phyloP scores from a whole-genome alignment of 1,140 invertebrate species.

The Anoplolepis gracilipes region DNA sequence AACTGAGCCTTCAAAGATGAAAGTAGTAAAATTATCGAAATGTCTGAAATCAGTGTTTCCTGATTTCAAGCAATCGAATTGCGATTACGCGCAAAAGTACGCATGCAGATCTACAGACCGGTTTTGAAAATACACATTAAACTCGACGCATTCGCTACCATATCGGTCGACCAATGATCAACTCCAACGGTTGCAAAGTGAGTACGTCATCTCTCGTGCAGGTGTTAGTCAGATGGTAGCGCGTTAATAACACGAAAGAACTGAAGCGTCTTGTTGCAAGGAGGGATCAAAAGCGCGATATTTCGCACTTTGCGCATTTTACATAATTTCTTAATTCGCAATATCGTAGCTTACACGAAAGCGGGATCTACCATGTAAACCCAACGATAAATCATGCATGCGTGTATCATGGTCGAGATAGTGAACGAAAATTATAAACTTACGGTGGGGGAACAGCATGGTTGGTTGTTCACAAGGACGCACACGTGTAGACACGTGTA shows the following conservation, averaged over 20 bases:
- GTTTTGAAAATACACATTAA: slow-evolving; percentile 43
- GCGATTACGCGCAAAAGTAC: slow-evolving; percentile 12
- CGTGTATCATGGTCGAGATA: slow-evolving; percentile 46
- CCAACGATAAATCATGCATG: slow-evolving; percentile 28
- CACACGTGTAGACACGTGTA: slow-evolving; percentile 96
- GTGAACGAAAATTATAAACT: slow-evolving; percentile 84
- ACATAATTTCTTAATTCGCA: slow-evolving; percentile 23
- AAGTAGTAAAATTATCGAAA: not conserved
- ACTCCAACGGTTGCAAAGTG: slow-evolving; percentile 24
- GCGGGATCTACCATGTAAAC: not conserved
- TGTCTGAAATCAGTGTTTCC: not conserved
- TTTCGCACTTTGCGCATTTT: not conserved
- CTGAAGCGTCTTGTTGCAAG: not conserved
- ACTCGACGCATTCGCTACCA: slow-evolving; percentile 37
- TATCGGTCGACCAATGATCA: slow-evolving; percentile 52
- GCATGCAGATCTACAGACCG: slow-evolving; percentile 38
- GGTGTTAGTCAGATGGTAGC: slow-evolving; percentile 45
- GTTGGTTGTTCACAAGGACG: slow-evolving; percentile 92
- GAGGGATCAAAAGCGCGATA: not conserved
- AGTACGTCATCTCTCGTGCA: slow-evolving; percentile 46
- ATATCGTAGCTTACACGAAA: not conserved
- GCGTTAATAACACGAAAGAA: slow-evolving; percentile 41
- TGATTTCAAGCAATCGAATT: not conserved
- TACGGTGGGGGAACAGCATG: slow-evolving; percentile 93
- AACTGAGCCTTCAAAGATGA: too few relatives aligned